These are phyloP conservation scores for Omphaloscelis lunosa DNA, from an alignment of 2,888 invertebrate genomes.

Conservation along the genomic window DNA sequence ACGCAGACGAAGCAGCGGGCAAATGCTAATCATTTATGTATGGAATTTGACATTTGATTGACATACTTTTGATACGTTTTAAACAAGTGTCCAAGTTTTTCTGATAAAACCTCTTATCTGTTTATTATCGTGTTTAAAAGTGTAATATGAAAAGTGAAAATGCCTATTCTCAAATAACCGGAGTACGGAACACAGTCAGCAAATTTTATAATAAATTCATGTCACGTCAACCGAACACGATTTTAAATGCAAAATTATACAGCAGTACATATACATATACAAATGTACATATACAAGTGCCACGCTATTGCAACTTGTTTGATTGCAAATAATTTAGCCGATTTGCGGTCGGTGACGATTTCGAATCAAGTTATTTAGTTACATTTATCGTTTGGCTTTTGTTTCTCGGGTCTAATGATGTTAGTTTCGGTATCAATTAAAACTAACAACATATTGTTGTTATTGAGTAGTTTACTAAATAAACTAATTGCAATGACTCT, in stretches of 20 bases:
- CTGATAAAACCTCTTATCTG: neutral
- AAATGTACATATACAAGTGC: slow-evolving; percentile 17
- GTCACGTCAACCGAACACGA: slow-evolving; percentile 49
- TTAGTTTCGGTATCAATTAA: neutral
- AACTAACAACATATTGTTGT: neutral
- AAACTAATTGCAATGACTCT: neutral
- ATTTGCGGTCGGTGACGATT: slow-evolving; percentile 56
- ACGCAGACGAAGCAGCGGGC: no score
- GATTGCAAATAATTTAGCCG: slow-evolving; percentile 54
- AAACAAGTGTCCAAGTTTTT: neutral
- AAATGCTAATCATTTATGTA: no score
- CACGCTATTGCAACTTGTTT: slow-evolving; percentile 51
- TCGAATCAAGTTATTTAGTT: slow-evolving; percentile 39
- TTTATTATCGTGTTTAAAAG: neutral
- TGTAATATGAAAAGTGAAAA: neutral
- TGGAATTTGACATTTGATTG: neutral
- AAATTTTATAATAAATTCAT: slow-evolving; percentile 53
- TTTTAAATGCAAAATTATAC: slow-evolving; percentile 62
- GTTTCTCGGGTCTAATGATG: slow-evolving; percentile 25
- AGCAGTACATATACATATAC: slow-evolving; percentile 18
- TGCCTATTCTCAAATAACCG: neutral
- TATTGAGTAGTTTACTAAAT: neutral
- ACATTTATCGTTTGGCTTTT: slow-evolving; percentile 41
- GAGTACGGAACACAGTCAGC: slow-evolving; percentile 17
- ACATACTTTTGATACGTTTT: neutral